Conservation (phyloP, 2,888 invertebrate species). For the Cryptophagus acutangulus region DNA sequence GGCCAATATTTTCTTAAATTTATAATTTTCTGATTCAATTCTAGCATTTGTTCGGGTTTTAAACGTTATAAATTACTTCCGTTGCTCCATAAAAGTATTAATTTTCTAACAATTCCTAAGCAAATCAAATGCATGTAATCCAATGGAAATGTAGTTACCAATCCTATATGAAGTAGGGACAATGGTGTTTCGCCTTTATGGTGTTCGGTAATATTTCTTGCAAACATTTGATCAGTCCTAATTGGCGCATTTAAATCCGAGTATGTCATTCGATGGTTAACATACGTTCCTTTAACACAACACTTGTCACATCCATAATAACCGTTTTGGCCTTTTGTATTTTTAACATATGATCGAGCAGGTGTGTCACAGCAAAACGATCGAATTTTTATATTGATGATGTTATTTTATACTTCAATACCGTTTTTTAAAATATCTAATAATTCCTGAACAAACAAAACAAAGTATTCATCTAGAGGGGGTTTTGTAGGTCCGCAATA, state of each 20-base stretch:
- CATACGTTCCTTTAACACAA: slow-evolving; percentile 14
- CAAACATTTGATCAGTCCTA: background rate
- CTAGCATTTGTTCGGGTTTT: background rate
- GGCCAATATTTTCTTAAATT: slow-evolving; percentile 11
- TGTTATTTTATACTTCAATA: slow-evolving; percentile 10
- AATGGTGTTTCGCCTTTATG: background rate
- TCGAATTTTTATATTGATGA: slow-evolving; percentile 9
- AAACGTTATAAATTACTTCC: slow-evolving; percentile 14
- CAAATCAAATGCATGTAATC: slow-evolving; percentile 27
- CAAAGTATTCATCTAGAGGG: slow-evolving; percentile 19
- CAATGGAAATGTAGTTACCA: slow-evolving; percentile 27
- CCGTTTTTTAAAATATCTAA: slow-evolving; percentile 12
- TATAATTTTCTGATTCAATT: background rate
- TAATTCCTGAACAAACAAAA: slow-evolving; percentile 13
- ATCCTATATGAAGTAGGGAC: slow-evolving; percentile 13
- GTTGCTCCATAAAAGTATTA: slow-evolving; percentile 20
- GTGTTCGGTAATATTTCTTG: background rate
- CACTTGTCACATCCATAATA: slow-evolving; percentile 25
- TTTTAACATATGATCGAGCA: slow-evolving; percentile 14
- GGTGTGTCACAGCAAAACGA: slow-evolving; percentile 10
- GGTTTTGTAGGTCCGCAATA: slow-evolving; percentile 22
- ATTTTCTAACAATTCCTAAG: slow-evolving; percentile 16
- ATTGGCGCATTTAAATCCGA: background rate
- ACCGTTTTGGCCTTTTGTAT: slow-evolving; percentile 19
- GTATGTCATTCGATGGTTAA: slow-evolving; percentile 18